Evolutionary conservation across 2,888 invertebrate species (phyloP).

Genomic region (Strigamia crassipes): DNA sequence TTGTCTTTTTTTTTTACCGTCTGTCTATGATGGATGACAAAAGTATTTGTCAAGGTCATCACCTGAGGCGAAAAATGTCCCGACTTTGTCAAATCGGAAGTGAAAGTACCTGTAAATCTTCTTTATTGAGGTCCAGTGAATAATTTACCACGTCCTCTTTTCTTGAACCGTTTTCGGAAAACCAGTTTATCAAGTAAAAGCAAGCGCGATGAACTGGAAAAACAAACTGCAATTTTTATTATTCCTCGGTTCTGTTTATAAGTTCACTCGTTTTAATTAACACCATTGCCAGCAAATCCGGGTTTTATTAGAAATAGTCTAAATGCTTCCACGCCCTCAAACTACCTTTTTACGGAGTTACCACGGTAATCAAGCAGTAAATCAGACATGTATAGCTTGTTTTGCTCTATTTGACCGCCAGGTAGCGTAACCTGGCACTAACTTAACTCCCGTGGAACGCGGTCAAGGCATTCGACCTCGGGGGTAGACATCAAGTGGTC

Average conservation of each 20-base stretch:
- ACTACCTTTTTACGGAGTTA: not conserved
- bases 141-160: not conserved
- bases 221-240: not conserved
- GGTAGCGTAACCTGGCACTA: slow-evolving; percentile 35
- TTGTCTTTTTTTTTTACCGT: too few relatives aligned
- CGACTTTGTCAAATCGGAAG: not conserved
- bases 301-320: too few relatives aligned
- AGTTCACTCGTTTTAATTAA: not conserved
- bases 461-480: slow-evolving; percentile 8
- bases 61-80: not conserved
- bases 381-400: not conserved
- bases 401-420: slow-evolving; percentile 29
- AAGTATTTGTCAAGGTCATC: not conserved
- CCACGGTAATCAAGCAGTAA: slow-evolving; percentile 26
- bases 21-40: too few relatives aligned
- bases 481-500: not conserved
- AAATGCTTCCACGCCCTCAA: slow-evolving; percentile 17
- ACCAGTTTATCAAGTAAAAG: slow-evolving; percentile 26
- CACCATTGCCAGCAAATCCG: too few relatives aligned
- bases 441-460: slow-evolving; percentile 26
- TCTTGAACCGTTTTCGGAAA: not conserved
- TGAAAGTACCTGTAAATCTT: not conserved
- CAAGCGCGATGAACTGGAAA: slow-evolving; percentile 7
- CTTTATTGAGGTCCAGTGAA: not conserved
- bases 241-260: not conserved